These are phyloP conservation scores for Epinephelus awoara DNA, from an alignment of 2,797 vertebrate genomes.

Conservation along the genomic window DNA sequence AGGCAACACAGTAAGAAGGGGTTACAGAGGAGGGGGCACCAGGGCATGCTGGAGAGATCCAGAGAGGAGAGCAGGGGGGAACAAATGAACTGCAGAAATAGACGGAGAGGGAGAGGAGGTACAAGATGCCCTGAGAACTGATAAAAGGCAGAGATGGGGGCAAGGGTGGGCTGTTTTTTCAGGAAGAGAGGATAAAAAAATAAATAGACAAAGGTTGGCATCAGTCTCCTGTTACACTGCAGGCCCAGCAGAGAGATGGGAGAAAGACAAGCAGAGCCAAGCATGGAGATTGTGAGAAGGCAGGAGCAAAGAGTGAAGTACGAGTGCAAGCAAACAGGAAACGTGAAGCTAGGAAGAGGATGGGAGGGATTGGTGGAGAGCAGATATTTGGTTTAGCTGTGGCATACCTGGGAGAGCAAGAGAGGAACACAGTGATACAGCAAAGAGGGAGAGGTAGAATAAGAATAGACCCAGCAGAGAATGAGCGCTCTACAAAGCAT, in stretches of 20 bases:
- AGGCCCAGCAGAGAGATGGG: slow-evolving; percentile 17
- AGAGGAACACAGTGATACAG: slow-evolving; percentile 32
- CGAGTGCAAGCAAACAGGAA: slow-evolving; percentile 36
- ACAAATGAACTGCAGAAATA: background rate
- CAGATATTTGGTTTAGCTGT: slow-evolving; percentile 40
- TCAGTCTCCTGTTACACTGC: slow-evolving; percentile 26
- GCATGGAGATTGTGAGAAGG: slow-evolving; percentile 13
- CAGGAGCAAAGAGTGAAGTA: slow-evolving; percentile 19
- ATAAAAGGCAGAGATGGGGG: slow-evolving; percentile 8
- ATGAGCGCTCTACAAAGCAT: slow-evolving; percentile 23
- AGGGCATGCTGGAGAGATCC: slow-evolving; percentile 9
- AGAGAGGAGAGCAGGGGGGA: background rate
- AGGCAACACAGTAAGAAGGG: slow-evolving; percentile 1
- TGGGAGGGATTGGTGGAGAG: slow-evolving; percentile 22
- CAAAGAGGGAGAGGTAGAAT: slow-evolving; percentile 23
- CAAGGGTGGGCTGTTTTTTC: background rate
- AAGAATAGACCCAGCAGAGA: slow-evolving; percentile 39
- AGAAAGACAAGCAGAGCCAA: slow-evolving; percentile 4
- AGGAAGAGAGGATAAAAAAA: background rate
- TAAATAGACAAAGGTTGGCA: background rate
- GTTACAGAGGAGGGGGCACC: background rate
- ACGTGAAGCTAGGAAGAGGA: slow-evolving; percentile 17
- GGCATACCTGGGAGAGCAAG: slow-evolving; percentile 31
- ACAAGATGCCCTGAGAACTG: slow-evolving; percentile 7
- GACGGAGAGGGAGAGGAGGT: slow-evolving; percentile 11